Evolutionary conservation across 2,113 vertebrate species (phyloP).

Genomic region (Rhagologus leucostigma): DNA sequence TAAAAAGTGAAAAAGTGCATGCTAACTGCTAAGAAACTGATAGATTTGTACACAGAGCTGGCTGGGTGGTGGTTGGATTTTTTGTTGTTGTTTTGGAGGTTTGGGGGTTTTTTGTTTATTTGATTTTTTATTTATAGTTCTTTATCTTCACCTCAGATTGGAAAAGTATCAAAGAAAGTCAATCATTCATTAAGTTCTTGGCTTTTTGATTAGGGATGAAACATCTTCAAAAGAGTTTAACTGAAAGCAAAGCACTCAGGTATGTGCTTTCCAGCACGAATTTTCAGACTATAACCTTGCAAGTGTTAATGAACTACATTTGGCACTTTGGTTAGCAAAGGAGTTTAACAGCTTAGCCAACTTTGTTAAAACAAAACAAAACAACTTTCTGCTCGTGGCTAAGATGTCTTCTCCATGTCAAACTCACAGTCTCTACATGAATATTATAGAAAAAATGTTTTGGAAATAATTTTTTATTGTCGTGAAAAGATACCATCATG

Average conservation of each 20-base stretch:
- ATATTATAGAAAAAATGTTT: not conserved
- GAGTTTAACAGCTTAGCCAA: not conserved
- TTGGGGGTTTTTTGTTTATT: not conserved
- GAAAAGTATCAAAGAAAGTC: not conserved
- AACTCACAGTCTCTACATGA: not conserved
- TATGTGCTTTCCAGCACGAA: not conserved
- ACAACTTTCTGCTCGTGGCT: not conserved
- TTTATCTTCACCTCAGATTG: not conserved
- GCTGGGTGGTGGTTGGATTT: not conserved
- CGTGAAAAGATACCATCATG: slow-evolving; percentile 31
- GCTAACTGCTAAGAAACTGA: not conserved
- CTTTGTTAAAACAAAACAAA: not conserved
- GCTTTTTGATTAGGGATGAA: not conserved
- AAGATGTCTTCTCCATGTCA: not conserved
- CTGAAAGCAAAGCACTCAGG: not conserved
- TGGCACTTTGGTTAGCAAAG: not conserved
- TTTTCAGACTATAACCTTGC: not conserved
- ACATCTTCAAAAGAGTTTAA: not conserved
- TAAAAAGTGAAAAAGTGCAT: not conserved
- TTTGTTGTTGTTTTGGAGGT: not conserved
- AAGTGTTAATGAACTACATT: not conserved
- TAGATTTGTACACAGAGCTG: not conserved
- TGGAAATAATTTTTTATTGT: slow-evolving; percentile 55
- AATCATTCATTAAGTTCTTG: not conserved
- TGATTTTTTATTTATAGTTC: not conserved